Percentiles rank a stretch among this genome's conserved stretches.
phyloP scores from a whole-genome alignment of 2,113 vertebrate genomes.

The Cavia porcellus region DNA sequence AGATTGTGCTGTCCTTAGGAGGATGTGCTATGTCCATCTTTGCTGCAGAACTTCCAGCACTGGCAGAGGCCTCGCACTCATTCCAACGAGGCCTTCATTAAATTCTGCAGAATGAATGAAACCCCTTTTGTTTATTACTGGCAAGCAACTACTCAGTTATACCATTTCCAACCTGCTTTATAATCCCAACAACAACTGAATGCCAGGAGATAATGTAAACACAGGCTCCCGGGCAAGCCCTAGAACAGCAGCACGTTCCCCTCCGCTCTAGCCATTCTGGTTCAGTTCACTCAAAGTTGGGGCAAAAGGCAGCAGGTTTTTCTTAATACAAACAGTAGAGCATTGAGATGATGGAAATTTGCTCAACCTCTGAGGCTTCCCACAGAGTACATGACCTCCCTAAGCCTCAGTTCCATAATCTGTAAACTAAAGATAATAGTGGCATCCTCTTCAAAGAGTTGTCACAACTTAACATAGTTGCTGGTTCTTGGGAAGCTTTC shows the following conservation, averaged over 20 bases:
- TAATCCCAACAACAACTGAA: neutral
- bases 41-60: neutral
- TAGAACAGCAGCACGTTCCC: neutral
- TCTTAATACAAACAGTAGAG: neutral
- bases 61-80: neutral
- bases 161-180: neutral
- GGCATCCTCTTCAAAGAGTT: neutral
- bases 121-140: neutral
- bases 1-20: neutral
- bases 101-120: neutral
- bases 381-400: neutral
- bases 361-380: neutral
- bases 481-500: neutral
- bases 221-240: neutral
- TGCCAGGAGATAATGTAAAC: neutral
- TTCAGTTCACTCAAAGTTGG: neutral
- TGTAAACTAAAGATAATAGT: neutral
- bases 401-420: slow-evolving; percentile 23
- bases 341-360: neutral
- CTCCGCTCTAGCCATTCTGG: neutral
- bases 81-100: neutral
- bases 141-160: neutral
- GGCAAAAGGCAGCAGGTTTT: neutral
- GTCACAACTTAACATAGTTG: neutral
- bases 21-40: neutral